Base-by-base conservation (phyloP, 2,888 invertebrate genomes). In the Yponomeuta sedellus region DNA sequence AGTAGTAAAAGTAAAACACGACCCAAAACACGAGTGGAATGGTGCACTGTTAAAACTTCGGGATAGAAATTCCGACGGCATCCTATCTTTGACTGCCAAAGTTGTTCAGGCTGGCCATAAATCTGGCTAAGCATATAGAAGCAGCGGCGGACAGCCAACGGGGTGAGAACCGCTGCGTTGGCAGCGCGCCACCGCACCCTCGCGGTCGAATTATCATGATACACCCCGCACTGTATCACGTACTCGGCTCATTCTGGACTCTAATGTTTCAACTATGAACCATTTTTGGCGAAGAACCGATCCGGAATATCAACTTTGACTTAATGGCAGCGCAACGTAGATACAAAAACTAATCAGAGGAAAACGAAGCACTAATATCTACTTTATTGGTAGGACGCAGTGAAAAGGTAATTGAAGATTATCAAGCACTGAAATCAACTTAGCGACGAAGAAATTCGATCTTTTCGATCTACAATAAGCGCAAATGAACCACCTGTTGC, bases 161-260 rank as follows among this genome's bases (percentile, higher is more conserved):
- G 71, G 68, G 63, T 58, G 79, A 75, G 79, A 80, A 80, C 80
- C 78, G 77, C 79, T 75, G 69, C 71, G 74, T 81, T 88, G 88
- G 88, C 88, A 81, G 69, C 68, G 70, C 71, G 88, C 88, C 87
- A 86, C 79, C 64, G 77, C 78, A 77, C 76, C 74, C 76, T 72
- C 62, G 77, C 73, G 74, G 73, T 73, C 73, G 73, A 78, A 77
- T 78, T 79, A 79, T 77, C 77, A 71, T 67, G 68, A 52, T 34
- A 59, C 20, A 40, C 65, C 58, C 63, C 63, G 22, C 20, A 19
- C 11, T 57, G 57, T 64, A 28, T 39, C 28, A 25, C 56, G 20
- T 44, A 19, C 16, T 22, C 3, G 34, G 20, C 20, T 44, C 20
- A 64, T 52, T 40, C 20, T 20, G n/a, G 44, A 44, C 44, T 40